Evolutionary conservation across 2,888 invertebrate genomes (phyloP).

Genomic region (Eurytoma adleriae): DNA sequence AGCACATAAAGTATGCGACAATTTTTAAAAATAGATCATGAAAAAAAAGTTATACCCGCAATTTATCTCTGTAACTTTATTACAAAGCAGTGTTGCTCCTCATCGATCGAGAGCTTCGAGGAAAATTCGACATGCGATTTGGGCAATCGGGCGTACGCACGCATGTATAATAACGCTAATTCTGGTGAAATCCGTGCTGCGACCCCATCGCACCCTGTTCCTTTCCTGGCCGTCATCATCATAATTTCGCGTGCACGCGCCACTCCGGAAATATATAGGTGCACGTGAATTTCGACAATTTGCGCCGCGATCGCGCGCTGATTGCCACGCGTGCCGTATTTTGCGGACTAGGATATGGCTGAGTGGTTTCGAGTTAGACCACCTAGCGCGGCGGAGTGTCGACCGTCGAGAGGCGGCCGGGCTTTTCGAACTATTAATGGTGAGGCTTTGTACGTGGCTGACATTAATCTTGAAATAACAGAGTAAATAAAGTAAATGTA

Average conservation of each 20-base stretch:
- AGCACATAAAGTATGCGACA: too few relatives aligned
- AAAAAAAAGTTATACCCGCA: too few relatives aligned
- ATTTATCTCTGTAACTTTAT: too few relatives aligned
- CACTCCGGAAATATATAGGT: background rate
- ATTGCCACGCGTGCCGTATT: background rate
- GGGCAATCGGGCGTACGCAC: background rate
- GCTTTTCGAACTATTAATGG: background rate
- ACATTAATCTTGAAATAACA: too few relatives aligned
- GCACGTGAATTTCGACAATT: background rate
- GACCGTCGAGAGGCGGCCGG: background rate
- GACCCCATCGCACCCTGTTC: background rate
- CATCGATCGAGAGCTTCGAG: background rate
- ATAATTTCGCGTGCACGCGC: background rate
- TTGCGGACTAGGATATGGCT: background rate
- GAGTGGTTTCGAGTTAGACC: background rate
- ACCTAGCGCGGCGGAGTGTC: background rate
- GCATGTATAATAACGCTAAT: constrained; percentile 11
- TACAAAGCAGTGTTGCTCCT: too few relatives aligned
- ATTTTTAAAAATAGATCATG: too few relatives aligned
- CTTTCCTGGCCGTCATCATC: background rate
- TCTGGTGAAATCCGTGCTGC: background rate
- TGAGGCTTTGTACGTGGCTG: too few relatives aligned
- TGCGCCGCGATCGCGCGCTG: too few relatives aligned
- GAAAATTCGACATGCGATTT: background rate
- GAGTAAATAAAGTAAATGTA: too few relatives aligned